Percentiles rank a stretch among this genome's conserved stretches.
phyloP scores from a whole-genome alignment of 2,113 vertebrate species.

The Oreochromis spilurus region DNA sequence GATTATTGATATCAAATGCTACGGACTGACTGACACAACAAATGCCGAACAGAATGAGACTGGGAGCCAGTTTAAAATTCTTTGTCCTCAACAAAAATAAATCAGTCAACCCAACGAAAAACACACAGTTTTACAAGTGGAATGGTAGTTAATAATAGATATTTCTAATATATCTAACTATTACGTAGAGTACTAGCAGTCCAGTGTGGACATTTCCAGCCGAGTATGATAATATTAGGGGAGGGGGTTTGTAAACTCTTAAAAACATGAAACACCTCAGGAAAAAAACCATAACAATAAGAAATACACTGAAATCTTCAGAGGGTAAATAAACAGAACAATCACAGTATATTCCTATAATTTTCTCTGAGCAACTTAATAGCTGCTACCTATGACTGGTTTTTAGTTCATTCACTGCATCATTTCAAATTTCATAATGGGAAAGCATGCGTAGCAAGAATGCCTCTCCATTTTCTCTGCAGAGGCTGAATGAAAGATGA shows the following conservation, averaged over 20 bases:
- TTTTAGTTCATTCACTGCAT: constrained; percentile 23
- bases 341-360: neutral
- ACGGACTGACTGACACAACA: neutral
- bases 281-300: neutral
- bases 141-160: neutral
- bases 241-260: neutral
- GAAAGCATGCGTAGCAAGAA: neutral
- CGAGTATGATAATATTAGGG: neutral
- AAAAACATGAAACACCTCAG: neutral
- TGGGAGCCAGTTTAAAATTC: neutral
- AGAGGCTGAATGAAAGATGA: constrained; percentile 53
- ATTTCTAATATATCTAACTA: neutral
- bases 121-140: neutral
- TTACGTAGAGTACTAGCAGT: neutral
- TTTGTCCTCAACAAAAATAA: neutral
- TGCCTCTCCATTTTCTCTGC: constrained; percentile 34
- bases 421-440: constrained; percentile 22
- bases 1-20: neutral
- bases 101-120: neutral
- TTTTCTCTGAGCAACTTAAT: neutral
- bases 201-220: neutral
- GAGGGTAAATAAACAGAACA: neutral
- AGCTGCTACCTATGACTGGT: neutral
- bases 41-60: neutral
- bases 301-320: neutral